Evolutionary conservation across 2,113 vertebrate species (phyloP).

Genomic region (Isichthys henryi): DNA sequence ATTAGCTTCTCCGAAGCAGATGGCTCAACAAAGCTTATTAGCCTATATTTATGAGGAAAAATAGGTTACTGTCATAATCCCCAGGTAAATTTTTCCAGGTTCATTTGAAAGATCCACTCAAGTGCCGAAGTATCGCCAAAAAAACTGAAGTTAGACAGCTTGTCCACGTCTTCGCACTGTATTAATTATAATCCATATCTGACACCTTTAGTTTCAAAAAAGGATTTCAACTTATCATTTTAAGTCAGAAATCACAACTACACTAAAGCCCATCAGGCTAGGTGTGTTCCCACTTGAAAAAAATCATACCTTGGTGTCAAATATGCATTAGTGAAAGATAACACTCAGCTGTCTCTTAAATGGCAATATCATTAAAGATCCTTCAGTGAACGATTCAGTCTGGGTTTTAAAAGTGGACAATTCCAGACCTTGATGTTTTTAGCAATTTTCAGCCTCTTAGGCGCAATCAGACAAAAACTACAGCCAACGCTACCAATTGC

Average conservation of each 20-base stretch:
- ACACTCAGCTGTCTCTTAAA: not conserved
- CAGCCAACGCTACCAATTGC: not conserved
- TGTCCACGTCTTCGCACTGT: not conserved
- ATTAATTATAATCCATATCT: not conserved
- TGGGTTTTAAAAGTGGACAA: not conserved
- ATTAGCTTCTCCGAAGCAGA: conserved; percentile 26
- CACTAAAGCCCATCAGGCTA: not conserved
- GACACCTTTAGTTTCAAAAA: not conserved
- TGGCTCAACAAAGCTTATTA: conserved; percentile 25
- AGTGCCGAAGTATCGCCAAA: not conserved
- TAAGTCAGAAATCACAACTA: not conserved
- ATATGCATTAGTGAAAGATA: not conserved
- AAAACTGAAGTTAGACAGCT: not conserved
- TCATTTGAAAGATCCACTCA: conserved; percentile 11
- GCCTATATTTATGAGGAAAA: conserved; percentile 21
- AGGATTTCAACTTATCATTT: not conserved
- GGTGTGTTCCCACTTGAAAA: not conserved
- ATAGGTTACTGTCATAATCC: conserved; percentile 14
- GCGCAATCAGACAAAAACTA: not conserved
- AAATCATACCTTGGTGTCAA: not conserved
- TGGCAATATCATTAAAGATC: not conserved
- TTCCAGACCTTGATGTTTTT: not conserved
- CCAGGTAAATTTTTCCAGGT: conserved; percentile 6
- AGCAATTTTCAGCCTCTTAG: not conserved
- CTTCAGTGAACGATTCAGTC: not conserved